These are phyloP conservation scores for Ophion costatus DNA, from an alignment of 2,888 invertebrate genomes.

Conservation along the genomic window DNA sequence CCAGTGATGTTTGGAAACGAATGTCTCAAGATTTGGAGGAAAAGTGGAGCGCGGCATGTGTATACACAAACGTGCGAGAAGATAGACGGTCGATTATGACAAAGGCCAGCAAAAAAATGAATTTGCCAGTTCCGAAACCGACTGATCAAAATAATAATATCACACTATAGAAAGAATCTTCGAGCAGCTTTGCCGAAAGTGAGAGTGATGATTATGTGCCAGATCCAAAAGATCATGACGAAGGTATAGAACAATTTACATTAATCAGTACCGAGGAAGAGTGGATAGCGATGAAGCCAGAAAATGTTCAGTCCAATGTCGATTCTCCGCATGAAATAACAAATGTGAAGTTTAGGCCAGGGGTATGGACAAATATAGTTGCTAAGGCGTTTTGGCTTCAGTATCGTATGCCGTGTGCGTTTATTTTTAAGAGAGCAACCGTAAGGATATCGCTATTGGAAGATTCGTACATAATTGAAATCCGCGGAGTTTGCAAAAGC, in stretches of 20 bases:
- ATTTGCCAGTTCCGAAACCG: not conserved
- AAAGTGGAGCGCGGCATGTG: conserved; percentile 9
- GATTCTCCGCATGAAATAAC: not conserved
- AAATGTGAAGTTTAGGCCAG: too few relatives aligned
- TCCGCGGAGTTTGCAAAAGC: conserved; percentile 49
- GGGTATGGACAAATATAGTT: too few relatives aligned
- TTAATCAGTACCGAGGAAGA: conserved; percentile 37
- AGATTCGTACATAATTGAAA: conserved; percentile 23
- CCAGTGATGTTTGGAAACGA: conserved; percentile 9
- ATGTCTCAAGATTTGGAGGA: not conserved
- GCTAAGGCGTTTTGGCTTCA: too few relatives aligned
- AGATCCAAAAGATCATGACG: too few relatives aligned
- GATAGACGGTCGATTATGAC: conserved; percentile 12
- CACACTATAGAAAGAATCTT: too few relatives aligned
- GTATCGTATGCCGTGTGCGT: too few relatives aligned
- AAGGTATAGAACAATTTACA: not conserved
- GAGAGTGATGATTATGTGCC: too few relatives aligned
- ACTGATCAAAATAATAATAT: too few relatives aligned
- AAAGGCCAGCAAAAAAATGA: not conserved
- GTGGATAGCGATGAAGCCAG: conserved; percentile 49
- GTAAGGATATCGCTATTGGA: too few relatives aligned
- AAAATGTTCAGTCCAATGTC: not conserved
- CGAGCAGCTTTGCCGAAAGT: too few relatives aligned
- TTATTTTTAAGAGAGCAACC: too few relatives aligned
- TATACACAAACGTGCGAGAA: conserved; percentile 24